Evolutionary conservation across 2,113 vertebrate genomes (phyloP).

Genomic region (Gadus macrocephalus): DNA sequence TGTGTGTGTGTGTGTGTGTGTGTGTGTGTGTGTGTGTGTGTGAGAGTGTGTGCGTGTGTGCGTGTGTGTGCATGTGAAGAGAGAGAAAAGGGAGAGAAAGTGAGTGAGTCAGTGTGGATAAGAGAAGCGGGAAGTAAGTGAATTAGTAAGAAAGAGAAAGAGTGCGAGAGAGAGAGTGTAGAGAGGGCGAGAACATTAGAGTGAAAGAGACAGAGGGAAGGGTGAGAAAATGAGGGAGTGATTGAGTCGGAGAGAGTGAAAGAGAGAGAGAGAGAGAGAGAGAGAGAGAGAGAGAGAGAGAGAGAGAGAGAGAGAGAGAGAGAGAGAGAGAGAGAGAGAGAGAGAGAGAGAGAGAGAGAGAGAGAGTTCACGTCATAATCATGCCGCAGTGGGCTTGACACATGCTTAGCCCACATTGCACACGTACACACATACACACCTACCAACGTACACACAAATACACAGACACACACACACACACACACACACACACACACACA

Average conservation of each 20-base stretch:
- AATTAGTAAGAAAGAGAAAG: not conserved
- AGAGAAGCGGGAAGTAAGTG: not conserved
- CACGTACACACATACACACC: slow-evolving; percentile 4
- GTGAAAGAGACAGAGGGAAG: slow-evolving; percentile 21
- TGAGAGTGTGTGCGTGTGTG: no score
- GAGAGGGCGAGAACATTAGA: not conserved
- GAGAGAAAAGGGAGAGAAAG: not conserved
- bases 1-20: no score
- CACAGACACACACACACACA: no score
- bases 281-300: slow-evolving; percentile 2
- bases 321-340: slow-evolving; percentile 7
- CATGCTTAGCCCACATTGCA: slow-evolving; percentile 33
- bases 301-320: slow-evolving; percentile 1
- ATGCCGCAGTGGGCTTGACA: slow-evolving; percentile 33
- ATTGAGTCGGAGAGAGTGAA: not conserved
- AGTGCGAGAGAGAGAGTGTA: not conserved
- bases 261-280: not conserved
- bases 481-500: slow-evolving; percentile 11
- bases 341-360: no score
- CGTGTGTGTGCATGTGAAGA: not conserved
- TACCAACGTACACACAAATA: slow-evolving; percentile 4
- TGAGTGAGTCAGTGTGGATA: not conserved
- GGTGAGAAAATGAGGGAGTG: not conserved
- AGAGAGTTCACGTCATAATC: not conserved
- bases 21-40: no score